These are phyloP conservation scores for Rhaphigaster nebulosa DNA, from an alignment of 2,888 invertebrate species.

Conservation along the genomic window DNA sequence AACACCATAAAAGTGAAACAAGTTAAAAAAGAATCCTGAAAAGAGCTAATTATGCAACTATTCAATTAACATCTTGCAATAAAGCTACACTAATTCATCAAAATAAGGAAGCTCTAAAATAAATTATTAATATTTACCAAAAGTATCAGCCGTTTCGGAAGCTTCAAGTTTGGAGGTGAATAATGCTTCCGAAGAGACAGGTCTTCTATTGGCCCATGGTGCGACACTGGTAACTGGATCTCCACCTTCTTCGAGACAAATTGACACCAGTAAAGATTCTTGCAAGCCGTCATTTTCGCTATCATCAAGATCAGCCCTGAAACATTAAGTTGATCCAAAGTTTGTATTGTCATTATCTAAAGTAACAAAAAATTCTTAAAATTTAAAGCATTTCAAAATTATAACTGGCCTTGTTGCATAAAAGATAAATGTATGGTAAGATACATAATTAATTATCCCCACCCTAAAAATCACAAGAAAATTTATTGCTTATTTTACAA, in stretches of 20 bases:
- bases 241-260: conserved; percentile 67
- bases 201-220: conserved; percentile 81
- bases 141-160: conserved; percentile 87
- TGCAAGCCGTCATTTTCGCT: conserved; percentile 74
- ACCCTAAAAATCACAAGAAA: too few species aligned
- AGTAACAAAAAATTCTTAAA: not conserved
- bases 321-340: conserved; percentile 58
- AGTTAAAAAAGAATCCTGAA: not conserved
- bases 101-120: conserved; percentile 15
- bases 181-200: conserved; percentile 73
- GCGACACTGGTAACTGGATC: conserved; percentile 61
- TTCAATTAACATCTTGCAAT: too few species aligned
- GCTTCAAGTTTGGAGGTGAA: conserved; percentile 85
- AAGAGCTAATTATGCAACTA: not conserved
- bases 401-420: not conserved
- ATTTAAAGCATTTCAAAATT: not conserved
- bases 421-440: not conserved
- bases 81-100: not conserved
- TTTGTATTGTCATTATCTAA: not conserved
- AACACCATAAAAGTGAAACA: not conserved
- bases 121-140: conserved; percentile 72
- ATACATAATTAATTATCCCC: too few species aligned
- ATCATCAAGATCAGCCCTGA: conserved; percentile 84
- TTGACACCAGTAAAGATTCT: conserved; percentile 77
- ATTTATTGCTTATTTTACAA: too few species aligned